Percentiles rank a stretch among this genome's conserved stretches.
Evolutionary conservation across 2,888 invertebrate genomes (phyloP).

Genomic region (Heliconius sara): DNA sequence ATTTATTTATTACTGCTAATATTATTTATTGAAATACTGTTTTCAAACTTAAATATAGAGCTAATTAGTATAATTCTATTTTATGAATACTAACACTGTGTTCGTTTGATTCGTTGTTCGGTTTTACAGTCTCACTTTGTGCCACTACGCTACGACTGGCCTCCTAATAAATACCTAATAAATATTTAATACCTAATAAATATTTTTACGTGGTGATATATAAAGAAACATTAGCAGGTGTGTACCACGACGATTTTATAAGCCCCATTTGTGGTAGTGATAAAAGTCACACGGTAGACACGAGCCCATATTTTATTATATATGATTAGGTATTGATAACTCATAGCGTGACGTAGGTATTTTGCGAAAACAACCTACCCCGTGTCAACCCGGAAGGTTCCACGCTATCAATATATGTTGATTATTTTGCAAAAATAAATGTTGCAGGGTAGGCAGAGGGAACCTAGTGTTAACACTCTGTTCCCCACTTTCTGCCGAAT

Average conservation of each 20-base stretch:
- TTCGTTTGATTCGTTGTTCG: too few species aligned
- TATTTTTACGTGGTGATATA: not conserved
- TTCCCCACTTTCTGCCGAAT: too few species aligned
- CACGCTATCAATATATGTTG: too few species aligned
- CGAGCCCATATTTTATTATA: constrained; percentile 37
- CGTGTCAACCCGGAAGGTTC: not conserved
- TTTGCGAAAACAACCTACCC: not conserved
- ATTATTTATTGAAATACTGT: not conserved
- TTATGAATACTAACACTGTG: too few species aligned
- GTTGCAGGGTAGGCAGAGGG: too few species aligned
- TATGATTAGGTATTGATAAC: constrained; percentile 1
- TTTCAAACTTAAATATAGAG: too few species aligned
- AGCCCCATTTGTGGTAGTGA: constrained; percentile 39
- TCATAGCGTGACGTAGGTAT: not conserved
- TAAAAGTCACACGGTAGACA: constrained; percentile 45
- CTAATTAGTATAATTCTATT: too few species aligned
- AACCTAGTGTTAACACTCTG: too few species aligned
- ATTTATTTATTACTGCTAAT: not conserved
- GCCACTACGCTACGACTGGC: too few species aligned
- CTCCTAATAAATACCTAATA: not conserved
- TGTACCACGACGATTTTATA: constrained; percentile 21
- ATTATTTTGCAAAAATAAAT: too few species aligned
- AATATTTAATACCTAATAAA: not conserved
- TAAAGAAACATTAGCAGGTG: not conserved
- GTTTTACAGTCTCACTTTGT: too few species aligned